phyloP scores from a whole-genome alignment of 2,113 vertebrate species.

The Talpa occidentalis region DNA sequence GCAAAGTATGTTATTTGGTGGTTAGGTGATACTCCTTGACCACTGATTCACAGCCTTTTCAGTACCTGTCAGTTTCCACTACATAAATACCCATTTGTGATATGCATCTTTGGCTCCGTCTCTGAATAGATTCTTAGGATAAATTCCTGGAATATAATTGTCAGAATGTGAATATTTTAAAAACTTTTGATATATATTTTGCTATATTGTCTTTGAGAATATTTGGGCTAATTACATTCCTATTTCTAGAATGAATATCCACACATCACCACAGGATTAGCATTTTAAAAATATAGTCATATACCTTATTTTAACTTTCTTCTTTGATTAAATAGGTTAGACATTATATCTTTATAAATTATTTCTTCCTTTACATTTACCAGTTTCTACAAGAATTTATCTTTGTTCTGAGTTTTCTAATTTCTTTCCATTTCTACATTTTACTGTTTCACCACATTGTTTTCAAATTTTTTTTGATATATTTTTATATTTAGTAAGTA shows the following conservation, averaged over 20 bases:
- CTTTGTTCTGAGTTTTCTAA: not conserved
- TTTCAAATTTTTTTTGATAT: slow-evolving; percentile 54
- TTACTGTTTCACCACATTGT: not conserved
- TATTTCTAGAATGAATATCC: not conserved
- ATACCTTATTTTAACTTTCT: not conserved
- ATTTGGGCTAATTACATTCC: not conserved
- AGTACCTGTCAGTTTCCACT: not conserved
- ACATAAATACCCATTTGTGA: not conserved
- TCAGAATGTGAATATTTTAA: not conserved
- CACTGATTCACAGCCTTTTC: not conserved
- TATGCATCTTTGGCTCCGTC: not conserved
- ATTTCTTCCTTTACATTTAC: not conserved
- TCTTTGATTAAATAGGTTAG: not conserved
- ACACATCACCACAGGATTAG: not conserved
- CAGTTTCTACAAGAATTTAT: not conserved
- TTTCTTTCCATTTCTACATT: not conserved
- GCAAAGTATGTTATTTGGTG: not conserved
- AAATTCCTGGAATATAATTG: not conserved
- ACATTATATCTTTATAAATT: not conserved
- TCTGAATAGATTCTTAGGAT: not conserved
- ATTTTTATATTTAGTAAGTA: slow-evolving; percentile 54
- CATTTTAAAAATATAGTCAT: not conserved
- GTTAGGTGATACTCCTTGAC: not conserved
- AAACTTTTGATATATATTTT: not conserved
- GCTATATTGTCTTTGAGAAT: not conserved